phyloP scores from a whole-genome alignment of 2,797 vertebrate genomes.

The Sebastes kiyomatsui region DNA sequence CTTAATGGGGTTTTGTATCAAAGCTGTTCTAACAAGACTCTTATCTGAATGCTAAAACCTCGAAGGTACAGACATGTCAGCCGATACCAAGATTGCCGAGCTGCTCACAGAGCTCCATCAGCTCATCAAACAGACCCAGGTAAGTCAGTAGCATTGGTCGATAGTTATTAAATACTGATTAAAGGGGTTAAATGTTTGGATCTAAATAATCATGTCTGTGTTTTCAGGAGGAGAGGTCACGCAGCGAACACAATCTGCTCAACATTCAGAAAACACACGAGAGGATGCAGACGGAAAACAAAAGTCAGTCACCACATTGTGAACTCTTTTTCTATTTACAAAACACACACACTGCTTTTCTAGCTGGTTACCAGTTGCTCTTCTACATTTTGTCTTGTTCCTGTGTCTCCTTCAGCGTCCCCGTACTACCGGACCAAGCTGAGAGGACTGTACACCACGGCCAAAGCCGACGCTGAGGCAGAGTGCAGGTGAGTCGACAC shows the following conservation, averaged over 20 bases:
- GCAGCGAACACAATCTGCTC: constrained; percentile 93
- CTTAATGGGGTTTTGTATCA: not conserved
- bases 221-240: constrained; percentile 88
- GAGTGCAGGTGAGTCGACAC: constrained; percentile 87
- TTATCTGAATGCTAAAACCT: not conserved
- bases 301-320: constrained; percentile 78
- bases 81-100: constrained; percentile 91
- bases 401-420: constrained; percentile 79
- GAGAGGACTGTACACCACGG: constrained; percentile 91
- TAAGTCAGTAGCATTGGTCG: constrained; percentile 10
- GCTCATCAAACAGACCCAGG: constrained; percentile 94
- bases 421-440: constrained; percentile 95
- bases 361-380: too few species aligned
- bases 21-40: too few species aligned
- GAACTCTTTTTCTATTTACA: not conserved
- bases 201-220: not conserved
- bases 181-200: not conserved
- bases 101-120: constrained; percentile 91
- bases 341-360: not conserved
- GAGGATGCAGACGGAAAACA: constrained; percentile 95
- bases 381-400: not conserved
- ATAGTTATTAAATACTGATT: too few species aligned
- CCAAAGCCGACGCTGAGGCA: constrained; percentile 92
- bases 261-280: constrained; percentile 96
- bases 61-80: constrained; percentile 81